Evolutionary conservation across 2,797 vertebrate species (phyloP), one percentile per base, ranked within the genome.

Genomic region (Tadarida brasiliensis): DNA sequence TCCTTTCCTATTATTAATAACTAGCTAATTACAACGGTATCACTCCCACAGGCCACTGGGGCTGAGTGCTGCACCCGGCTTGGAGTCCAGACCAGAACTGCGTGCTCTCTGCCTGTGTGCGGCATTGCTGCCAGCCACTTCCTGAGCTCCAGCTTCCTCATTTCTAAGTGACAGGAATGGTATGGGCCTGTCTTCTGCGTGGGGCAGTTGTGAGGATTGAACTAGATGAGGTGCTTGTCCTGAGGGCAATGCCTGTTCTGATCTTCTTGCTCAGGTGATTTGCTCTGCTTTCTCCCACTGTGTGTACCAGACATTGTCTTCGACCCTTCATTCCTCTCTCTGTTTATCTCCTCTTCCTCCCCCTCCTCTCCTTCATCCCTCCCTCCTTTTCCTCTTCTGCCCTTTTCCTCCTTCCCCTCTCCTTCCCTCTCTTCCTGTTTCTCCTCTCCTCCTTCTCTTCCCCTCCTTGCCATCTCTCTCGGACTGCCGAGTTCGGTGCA

Each of bases 71-170:
- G 87, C 98, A 99, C 47, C 87, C 98, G 96, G 97, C 98, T 56
- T 35, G 98, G 92, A 98, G 98, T 91, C 96, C 98, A 26, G 98
- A 98, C 87, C 94, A 97, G 17, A 98, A 86, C 6, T 97, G n/a
- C 28, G 67, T 99, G 1, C 97, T 99, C 98, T 99, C 99, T 63
- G 98, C 98, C 63, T 97, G 78, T 96, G 86, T 99, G 57, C 99
- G 99, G 99, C 98, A 97, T n/a, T 95, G 71, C 51, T 35, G 15
- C 0, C 65, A 93, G 16, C 65, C 57, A 26, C 17, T 20, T 35
- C 68, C 24, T 7, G 9, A 22, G 57, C 26, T 35, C 35, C 87
- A 22, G 22, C n/a, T 54, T 59, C 39, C 28, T 96, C 19, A 0
- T 35, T 67, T 57, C 33, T 61, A 14, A 73, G 81, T 2, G 49